Base-by-base conservation (phyloP, 1,140 invertebrate genomes). In the Lasaia peninsularis region DNA sequence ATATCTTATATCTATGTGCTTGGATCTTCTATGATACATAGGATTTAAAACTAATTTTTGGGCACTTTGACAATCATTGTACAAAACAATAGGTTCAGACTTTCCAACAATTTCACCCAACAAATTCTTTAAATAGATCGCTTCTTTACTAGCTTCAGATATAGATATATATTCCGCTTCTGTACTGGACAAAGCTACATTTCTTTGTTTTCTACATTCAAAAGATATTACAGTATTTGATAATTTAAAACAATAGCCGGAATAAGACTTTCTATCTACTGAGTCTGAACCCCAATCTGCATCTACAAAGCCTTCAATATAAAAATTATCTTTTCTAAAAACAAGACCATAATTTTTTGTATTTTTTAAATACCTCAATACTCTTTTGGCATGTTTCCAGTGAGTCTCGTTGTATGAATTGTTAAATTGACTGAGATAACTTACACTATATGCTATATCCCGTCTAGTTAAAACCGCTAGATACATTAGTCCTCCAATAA, bases 91-190 rank as follows among this genome's bases (percentile, higher is more conserved):
- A 24, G 16, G 48, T 4, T 20, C 10, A 50, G n/a, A 24, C 7
- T 50, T 5, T 24, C 12, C n/a, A 44, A 4, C 21, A 21, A 60
- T 35, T 49, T 53, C 51, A 59, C 1, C 31, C 32, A 20, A 1
- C 6, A 59, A 49, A 48, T 48, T 48, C 20, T 9, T 34, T 21
- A 62, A 21, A 33, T 44, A 56, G 1, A 56, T 24, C 5, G 49
- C 49, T 35, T 62, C 60, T 53, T 53, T 62, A 53, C 50, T 48
- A n/a, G 34, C 16, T 0, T 57, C 60, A 10, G 55, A 40, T 12
- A 62, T 12, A 9, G 54, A 14, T 37, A 62, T 62, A 18, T 62
- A 62, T 16, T 62, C 60, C 0, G 54, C 34, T 40, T 62, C 60
- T 4, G 7, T 53, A 34, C 54, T 62, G 0, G 49, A 57, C 2